phyloP scores from a whole-genome alignment of 2,113 vertebrate species.

The Apodemus sylvaticus region DNA sequence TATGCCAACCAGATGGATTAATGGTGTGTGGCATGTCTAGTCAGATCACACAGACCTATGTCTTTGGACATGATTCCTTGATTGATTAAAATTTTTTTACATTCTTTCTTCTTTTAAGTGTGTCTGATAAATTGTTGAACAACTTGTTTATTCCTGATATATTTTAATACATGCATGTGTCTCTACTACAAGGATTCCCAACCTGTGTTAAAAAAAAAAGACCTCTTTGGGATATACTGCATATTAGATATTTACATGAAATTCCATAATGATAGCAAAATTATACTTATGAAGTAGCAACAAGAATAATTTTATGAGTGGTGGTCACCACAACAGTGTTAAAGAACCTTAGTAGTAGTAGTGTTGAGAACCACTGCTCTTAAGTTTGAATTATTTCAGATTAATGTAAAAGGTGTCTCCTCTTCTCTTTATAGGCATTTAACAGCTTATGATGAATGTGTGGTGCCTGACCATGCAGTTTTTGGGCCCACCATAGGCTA shows the following conservation, averaged over 20 bases:
- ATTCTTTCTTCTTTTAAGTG: neutral
- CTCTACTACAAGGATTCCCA: rapidly evolving
- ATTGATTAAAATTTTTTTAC: too few relatives aligned
- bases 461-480: neutral
- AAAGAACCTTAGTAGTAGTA: neutral
- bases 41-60: too few relatives aligned
- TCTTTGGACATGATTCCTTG: too few relatives aligned
- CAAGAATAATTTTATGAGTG: neutral
- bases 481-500: neutral
- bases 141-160: too few relatives aligned
- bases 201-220: neutral
- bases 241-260: neutral
- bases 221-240: neutral
- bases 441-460: neutral
- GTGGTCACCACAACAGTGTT: neutral
- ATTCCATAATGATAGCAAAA: neutral
- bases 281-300: neutral
- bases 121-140: neutral
- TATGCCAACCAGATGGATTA: too few relatives aligned
- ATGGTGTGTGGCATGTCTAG: too few relatives aligned
- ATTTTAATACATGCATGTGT: neutral
- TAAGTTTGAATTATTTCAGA: neutral
- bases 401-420: neutral
- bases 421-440: neutral
- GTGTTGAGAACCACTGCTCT: neutral